These are phyloP conservation scores for Drosophila pseudoobscura DNA, from an alignment of 1,140 invertebrate species.

Conservation along the genomic window DNA sequence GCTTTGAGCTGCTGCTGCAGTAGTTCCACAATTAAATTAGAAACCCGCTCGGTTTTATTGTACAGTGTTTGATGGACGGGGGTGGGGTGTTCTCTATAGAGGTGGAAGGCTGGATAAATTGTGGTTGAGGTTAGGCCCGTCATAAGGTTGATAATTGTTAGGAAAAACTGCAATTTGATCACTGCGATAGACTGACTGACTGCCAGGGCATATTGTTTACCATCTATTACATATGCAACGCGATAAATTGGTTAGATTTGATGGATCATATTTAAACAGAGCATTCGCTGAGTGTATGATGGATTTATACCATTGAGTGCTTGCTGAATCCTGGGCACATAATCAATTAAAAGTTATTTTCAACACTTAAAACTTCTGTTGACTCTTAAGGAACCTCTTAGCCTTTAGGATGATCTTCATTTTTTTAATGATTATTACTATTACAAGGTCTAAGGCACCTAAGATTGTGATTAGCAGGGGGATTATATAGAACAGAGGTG, in stretches of 20 bases:
- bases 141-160: slow-evolving; percentile 64
- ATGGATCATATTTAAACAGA: no score
- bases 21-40: slow-evolving; percentile 60
- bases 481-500: no score
- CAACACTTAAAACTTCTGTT: no score
- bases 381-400: no score
- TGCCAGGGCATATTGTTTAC: slow-evolving; percentile 42
- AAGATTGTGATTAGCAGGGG: no score
- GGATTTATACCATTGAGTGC: no score
- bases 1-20: slow-evolving; percentile 47
- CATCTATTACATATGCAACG: slow-evolving; percentile 38
- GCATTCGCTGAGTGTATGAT: background rate
- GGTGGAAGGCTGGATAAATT: slow-evolving; percentile 19
- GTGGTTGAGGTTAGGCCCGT: slow-evolving; percentile 52
- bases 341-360: no score
- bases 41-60: slow-evolving; percentile 18
- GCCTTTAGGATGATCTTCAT: no score
- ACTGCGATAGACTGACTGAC: slow-evolving; percentile 14
- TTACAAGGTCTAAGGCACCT: no score
- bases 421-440: no score
- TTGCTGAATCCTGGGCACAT: no score
- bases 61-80: background rate
- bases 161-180: slow-evolving; percentile 53
- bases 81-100: background rate
- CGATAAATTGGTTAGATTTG: background rate